phyloP scores from a whole-genome alignment of 2,888 invertebrate genomes.

The Anthrax anthrax region DNA sequence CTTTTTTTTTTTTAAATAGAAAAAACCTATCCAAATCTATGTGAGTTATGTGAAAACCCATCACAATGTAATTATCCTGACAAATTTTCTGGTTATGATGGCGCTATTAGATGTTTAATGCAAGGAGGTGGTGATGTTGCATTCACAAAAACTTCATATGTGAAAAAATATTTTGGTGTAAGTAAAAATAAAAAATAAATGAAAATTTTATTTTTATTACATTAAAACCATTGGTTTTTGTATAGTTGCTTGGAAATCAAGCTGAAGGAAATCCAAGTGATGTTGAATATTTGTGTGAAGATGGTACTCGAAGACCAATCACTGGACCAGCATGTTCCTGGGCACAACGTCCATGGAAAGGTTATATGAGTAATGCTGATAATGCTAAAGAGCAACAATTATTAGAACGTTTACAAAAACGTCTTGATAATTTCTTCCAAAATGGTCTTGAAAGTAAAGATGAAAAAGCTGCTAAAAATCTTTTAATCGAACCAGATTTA shows the following conservation, averaged over 20 bases:
- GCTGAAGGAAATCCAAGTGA: slow-evolving; percentile 48
- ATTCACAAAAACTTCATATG: slow-evolving; percentile 69
- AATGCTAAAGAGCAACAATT: slow-evolving; percentile 22
- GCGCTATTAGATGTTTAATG: slow-evolving; percentile 67
- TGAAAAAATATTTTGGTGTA: slow-evolving; percentile 65
- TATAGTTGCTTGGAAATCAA: slow-evolving; percentile 45
- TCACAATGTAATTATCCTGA: slow-evolving; percentile 67
- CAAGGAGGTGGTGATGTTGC: slow-evolving; percentile 74
- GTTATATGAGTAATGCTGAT: slow-evolving; percentile 53
- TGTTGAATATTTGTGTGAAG: slow-evolving; percentile 64
- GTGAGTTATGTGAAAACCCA: slow-evolving; percentile 63
- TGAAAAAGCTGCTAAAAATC: slow-evolving; percentile 32
- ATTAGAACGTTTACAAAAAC: slow-evolving; percentile 26
- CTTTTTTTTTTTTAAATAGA: slow-evolving; percentile 38
- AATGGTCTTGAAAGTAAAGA: slow-evolving; percentile 28
- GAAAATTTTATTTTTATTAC: not conserved
- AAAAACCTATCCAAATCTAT: slow-evolving; percentile 61
- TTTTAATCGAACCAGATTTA: slow-evolving; percentile 47
- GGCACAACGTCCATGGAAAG: slow-evolving; percentile 79
- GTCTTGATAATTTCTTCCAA: slow-evolving; percentile 28
- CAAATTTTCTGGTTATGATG: slow-evolving; percentile 72
- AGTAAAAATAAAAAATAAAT: slow-evolving; percentile 11
- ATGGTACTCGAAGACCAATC: slow-evolving; percentile 55
- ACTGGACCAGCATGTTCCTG: slow-evolving; percentile 57
- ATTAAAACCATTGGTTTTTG: no score